Evolutionary conservation across 1,140 invertebrate species (phyloP), one percentile per base, ranked within the genome.

Genomic region (Drosophila ficusphila): DNA sequence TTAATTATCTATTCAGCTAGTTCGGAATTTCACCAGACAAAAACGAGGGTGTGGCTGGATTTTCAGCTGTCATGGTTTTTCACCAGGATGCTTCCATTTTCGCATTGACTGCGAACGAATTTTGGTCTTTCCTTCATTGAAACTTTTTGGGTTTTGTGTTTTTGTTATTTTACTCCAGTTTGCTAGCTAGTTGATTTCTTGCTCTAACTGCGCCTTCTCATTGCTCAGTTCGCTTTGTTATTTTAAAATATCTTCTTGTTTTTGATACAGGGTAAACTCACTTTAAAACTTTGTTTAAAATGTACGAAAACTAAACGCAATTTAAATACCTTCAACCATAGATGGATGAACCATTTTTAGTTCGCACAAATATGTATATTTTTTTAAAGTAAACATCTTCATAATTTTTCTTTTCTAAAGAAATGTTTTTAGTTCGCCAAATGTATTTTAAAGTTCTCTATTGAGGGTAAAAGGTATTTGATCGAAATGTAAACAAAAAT

Each of bases 11-110:
- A 21, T 19, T 49, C 34, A 64, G 3, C 21, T 31, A 12, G 39
- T 12, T 23, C 11, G 4, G 21, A 38, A 4, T 39, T 46, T 47
- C 34, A 7, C 18, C 36, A 12, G 48, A 21, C 25, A 31, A 53
- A 53, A 41, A 7, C 25, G 54, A 42, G 64, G 54, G 65, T 19
- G 62, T 44, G 41, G 34, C 44, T 62, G 53, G 49, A 36, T 53
- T 71, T 71, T 79, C 33, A 33, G 69, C 36, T 47, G 38, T 36
- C 54, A 68, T 54, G 19, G 71, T 77, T 76, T 70, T 78, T 58
- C 77, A 51, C 72, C 46, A 58, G 52, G 68, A 72, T 62, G 48
- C 54, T 72, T 70, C 56, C 71, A 53, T 72, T 85, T 76, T 46
- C 33, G 29, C 61, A 64, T 65, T 57, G 33, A 60, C 34, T 75